Evolutionary conservation across 2,113 vertebrate genomes (phyloP).

Genomic region (Phaethon lepturus): DNA sequence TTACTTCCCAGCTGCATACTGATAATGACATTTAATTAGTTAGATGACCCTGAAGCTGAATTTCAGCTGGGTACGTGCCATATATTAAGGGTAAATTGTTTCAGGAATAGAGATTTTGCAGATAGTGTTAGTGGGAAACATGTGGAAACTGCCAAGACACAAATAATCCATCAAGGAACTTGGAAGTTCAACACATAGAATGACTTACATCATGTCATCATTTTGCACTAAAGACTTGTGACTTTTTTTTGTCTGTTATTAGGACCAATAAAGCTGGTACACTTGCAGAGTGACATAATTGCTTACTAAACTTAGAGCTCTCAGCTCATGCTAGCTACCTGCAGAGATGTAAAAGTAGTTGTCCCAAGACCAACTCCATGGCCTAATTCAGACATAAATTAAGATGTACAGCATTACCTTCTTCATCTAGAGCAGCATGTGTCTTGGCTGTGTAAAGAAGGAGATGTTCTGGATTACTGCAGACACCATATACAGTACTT

Average conservation of each 20-base stretch:
- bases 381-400: background rate
- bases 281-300: background rate
- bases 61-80: background rate
- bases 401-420: background rate
- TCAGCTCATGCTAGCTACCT: background rate
- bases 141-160: background rate
- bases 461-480: background rate
- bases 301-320: background rate
- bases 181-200: background rate
- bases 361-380: background rate
- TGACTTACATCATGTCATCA: background rate
- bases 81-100: background rate
- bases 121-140: background rate
- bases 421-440: background rate
- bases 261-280: background rate
- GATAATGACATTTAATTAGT: background rate
- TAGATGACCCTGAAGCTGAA: background rate
- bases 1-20: background rate
- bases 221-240: background rate
- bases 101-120: background rate
- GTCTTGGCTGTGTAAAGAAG: background rate
- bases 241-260: background rate
- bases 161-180: background rate
- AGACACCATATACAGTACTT: background rate
- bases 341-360: background rate